Conservation (phyloP, 1,140 invertebrate species). For the Chionoecetes opilio region DNA sequence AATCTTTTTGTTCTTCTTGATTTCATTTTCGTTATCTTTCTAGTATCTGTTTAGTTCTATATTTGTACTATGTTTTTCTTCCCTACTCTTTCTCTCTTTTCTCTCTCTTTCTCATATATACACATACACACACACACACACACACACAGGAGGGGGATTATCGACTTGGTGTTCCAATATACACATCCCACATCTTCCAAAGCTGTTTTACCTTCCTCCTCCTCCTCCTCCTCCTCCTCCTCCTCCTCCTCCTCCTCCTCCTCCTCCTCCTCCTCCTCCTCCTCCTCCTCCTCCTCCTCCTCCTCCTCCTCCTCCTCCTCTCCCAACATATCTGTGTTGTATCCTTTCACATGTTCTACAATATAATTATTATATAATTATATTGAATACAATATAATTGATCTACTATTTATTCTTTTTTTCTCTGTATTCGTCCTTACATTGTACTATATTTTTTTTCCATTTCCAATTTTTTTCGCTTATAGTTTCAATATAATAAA, state of each 20-base stretch:
- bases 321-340: no score
- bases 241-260: neutral
- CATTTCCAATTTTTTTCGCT: neutral
- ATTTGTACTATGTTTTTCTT: neutral
- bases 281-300: neutral
- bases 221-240: conserved; percentile 34
- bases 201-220: neutral
- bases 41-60: no score
- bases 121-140: neutral
- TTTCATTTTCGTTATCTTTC: neutral
- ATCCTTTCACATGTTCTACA: no score
- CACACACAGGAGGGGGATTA: neutral
- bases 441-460: neutral
- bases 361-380: no score
- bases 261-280: neutral
- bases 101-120: neutral
- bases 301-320: neutral
- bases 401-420: neutral
- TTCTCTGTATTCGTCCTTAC: neutral
- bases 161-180: neutral
- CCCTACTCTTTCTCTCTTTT: neutral
- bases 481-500: neutral
- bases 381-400: no score
- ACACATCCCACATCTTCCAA: neutral
- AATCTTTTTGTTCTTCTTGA: neutral